phyloP scores from a whole-genome alignment of 2,888 invertebrate species.

The Loripinus fragilis region DNA sequence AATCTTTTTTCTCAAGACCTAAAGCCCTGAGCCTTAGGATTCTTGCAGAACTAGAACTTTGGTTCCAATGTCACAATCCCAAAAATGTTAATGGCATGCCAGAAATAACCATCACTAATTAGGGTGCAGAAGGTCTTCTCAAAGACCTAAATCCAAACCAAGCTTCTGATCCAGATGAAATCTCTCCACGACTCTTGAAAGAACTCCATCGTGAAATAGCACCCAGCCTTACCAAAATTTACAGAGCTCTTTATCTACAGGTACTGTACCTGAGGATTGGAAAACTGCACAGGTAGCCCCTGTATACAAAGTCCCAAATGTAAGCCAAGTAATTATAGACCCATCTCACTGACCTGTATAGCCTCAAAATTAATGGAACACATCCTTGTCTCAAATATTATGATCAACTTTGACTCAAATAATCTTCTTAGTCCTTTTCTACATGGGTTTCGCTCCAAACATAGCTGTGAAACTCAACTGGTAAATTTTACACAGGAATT shows the following conservation, averaged over 20 bases:
- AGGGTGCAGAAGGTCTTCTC: background rate
- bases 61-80: background rate
- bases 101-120: background rate
- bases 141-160: slow-evolving; percentile 4
- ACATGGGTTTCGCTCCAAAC: slow-evolving; percentile 17
- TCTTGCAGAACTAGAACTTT: background rate
- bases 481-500: slow-evolving; percentile 35
- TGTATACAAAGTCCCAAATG: slow-evolving; percentile 29
- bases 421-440: slow-evolving; percentile 19
- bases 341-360: slow-evolving; percentile 38
- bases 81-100: background rate
- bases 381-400: slow-evolving; percentile 35
- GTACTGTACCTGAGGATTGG: slow-evolving; percentile 39
- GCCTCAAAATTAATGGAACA: slow-evolving; percentile 42
- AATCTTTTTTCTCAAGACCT: slow-evolving; percentile 22
- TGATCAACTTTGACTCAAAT: slow-evolving; percentile 25
- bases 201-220: slow-evolving; percentile 35
- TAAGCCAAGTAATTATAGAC: slow-evolving; percentile 42
- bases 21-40: background rate
- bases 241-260: slow-evolving; percentile 28
- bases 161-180: slow-evolving; percentile 16
- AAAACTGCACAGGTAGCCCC: slow-evolving; percentile 17
- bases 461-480: slow-evolving; percentile 39
- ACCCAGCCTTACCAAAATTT: slow-evolving; percentile 31
- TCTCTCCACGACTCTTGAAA: slow-evolving; percentile 25